Evolutionary conservation across 2,797 vertebrate species (phyloP).

Genomic region (Typhlichthys subterraneus): DNA sequence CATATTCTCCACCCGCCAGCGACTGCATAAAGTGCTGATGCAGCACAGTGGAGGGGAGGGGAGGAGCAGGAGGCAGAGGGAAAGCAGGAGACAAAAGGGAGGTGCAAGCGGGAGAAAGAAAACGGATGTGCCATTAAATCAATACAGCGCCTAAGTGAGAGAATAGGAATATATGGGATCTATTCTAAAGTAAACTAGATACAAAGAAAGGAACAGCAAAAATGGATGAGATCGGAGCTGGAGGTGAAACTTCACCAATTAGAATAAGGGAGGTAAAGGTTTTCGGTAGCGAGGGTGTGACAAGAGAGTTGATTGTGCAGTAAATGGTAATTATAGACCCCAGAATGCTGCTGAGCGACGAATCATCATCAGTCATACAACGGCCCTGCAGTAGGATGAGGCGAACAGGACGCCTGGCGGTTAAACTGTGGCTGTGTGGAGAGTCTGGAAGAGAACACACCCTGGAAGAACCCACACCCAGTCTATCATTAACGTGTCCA

Average conservation of each 20-base stretch:
- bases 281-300: constrained; percentile 49
- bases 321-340: constrained; percentile 69
- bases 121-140: constrained; percentile 21
- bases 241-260: constrained; percentile 18
- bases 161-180: constrained; percentile 17
- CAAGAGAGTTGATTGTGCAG: constrained; percentile 69
- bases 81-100: constrained; percentile 33
- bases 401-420: constrained; percentile 30
- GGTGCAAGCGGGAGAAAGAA: constrained; percentile 34
- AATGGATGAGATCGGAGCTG: not conserved
- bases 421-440: constrained; percentile 28
- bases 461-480: constrained; percentile 1
- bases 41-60: constrained; percentile 61
- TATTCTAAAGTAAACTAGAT: constrained; percentile 17
- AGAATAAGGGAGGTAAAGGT: constrained; percentile 43
- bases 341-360: constrained; percentile 62
- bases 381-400: constrained; percentile 46
- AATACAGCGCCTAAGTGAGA: constrained; percentile 10
- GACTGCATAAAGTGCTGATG: constrained; percentile 74
- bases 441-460: constrained; percentile 14
- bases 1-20: constrained; percentile 34
- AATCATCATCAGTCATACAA: constrained; percentile 56
- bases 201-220: constrained; percentile 16
- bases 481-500: constrained; percentile 53
- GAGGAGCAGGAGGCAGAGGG: constrained; percentile 35